Base-by-base conservation (phyloP, 2,888 invertebrate genomes). In the Eucera pruinosa region DNA sequence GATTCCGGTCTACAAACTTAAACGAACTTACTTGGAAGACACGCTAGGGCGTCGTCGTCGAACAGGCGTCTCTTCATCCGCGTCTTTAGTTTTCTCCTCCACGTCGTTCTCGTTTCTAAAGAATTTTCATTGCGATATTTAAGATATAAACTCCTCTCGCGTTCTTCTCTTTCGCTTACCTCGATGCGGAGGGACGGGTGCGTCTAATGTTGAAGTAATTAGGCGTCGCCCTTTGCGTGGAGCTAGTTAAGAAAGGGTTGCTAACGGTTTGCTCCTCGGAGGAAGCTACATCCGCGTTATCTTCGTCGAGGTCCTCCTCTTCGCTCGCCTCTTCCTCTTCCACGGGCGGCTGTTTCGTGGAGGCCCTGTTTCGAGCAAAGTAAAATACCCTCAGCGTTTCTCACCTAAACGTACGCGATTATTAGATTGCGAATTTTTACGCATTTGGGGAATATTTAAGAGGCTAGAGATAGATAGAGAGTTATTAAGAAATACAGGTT, bases 231-330 rank as follows among this genome's bases (percentile, higher is more conserved):
- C 89, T 88, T 65, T 86, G 84, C 60, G 86, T 70, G 3, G 84
- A 68, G 75, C 69, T 85, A n/a, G 81, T 78, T 45, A 89, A 84
- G 69, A 88, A 87, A 1, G 87, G 83, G 78, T 89, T 88, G 61
- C 87, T 89, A 11, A 91, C 81, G 0, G 85, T 84, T 66, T 83
- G 86, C 58, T 91, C 91, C 62, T 90, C 90, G 2, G 90, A 87
- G 1, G 90, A 88, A 18, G 88, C 89, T n/a, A 89, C 90, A 78
- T 94, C 94, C 68, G 93, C 92, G 73, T 93, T 93, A 36, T 92
- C 91, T 6, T 90, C 89, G 2, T 86, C 86, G 27, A 86, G 90
- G 27, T 90, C 90, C 23, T 92, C 91, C 7, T 89, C 89, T 43
- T 88, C 85, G 11, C 74, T 83, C 36, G 88, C 89, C 0, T 86